Conservation (phyloP, 1,140 invertebrate species). For the Calliphora vicina region DNA sequence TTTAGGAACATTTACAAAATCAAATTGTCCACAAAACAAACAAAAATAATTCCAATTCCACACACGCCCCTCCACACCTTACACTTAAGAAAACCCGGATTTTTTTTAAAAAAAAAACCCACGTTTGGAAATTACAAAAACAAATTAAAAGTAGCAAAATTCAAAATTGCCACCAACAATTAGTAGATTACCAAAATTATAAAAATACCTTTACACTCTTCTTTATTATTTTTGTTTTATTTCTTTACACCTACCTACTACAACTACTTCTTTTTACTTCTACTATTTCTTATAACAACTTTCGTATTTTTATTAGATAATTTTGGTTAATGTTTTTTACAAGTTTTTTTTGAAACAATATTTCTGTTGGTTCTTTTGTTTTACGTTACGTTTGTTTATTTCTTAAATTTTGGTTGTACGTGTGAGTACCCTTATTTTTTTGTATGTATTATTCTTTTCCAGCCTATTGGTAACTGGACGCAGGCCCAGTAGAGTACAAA, state of each 20-base stretch:
- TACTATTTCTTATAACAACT: not conserved
- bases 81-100: not conserved
- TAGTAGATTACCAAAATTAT: not conserved
- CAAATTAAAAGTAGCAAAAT: not conserved
- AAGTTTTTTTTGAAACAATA: not conserved
- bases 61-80: too few relatives aligned
- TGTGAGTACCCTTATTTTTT: not conserved
- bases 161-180: not conserved
- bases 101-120: not conserved
- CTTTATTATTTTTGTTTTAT: not conserved
- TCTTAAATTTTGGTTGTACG: not conserved
- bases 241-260: not conserved
- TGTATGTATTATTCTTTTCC: constrained; percentile 32
- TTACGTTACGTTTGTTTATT: not conserved
- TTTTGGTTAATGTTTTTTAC: not conserved
- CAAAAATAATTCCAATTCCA: not conserved
- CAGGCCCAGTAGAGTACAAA: constrained; percentile 58
- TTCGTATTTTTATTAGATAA: not conserved
- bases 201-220: not conserved
- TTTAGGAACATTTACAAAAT: not conserved
- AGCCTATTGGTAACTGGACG: constrained; percentile 61
- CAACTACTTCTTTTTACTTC: not conserved
- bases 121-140: not conserved
- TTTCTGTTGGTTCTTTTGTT: not conserved
- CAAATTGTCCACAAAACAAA: too few relatives aligned